Evolutionary conservation across 2,888 invertebrate genomes (phyloP).

Genomic region (Lysandra coridon): DNA sequence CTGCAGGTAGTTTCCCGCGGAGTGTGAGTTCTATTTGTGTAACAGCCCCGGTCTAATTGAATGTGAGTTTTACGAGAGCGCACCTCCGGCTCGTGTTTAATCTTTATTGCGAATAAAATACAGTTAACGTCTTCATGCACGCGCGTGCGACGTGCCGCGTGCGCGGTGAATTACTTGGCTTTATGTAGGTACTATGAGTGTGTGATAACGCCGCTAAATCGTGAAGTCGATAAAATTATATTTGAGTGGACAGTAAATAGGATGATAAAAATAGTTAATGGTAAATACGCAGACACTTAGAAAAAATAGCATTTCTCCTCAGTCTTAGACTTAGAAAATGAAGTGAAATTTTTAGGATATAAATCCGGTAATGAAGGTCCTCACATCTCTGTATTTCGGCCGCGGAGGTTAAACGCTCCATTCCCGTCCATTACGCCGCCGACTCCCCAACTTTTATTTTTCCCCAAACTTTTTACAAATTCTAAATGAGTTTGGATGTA

Average conservation of each 20-base stretch:
- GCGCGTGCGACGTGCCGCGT: not conserved
- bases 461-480: constrained; percentile 6
- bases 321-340: not conserved
- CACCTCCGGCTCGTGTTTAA: not conserved
- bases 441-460: not conserved
- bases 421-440: not conserved
- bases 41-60: constrained; percentile 3
- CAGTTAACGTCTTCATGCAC: constrained; percentile 5
- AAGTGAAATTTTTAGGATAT: not conserved
- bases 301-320: not conserved
- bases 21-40: constrained; percentile 1
- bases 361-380: not conserved
- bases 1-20: not conserved
- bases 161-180: not conserved
- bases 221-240: too few relatives aligned
- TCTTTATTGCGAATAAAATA: constrained; percentile 19
- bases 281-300: not conserved
- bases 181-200: not conserved
- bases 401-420: constrained; percentile 4
- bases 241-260: too few relatives aligned
- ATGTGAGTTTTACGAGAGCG: constrained; percentile 16
- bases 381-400: not conserved
- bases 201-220: not conserved
- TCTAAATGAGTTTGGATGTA: constrained; percentile 16
- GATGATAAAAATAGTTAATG: too few relatives aligned